phyloP scores from a whole-genome alignment of 2,797 vertebrate genomes.

The Tenualosa thibaudeaui region DNA sequence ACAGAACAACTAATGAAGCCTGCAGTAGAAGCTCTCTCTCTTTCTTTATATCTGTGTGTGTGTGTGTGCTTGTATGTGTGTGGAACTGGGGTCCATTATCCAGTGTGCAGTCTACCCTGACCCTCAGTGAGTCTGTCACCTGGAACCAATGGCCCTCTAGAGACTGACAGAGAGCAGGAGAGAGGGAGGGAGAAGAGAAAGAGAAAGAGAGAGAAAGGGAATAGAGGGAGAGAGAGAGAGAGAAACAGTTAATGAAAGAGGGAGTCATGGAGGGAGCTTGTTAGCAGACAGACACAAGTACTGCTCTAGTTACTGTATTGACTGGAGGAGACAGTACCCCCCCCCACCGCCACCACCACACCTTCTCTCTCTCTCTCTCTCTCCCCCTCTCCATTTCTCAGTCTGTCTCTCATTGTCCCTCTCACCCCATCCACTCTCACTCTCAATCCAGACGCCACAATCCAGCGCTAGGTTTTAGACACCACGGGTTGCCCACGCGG shows the following conservation, averaged over 20 bases:
- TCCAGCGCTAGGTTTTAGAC: conserved; percentile 30
- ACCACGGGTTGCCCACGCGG: conserved; percentile 47
- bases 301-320: conserved; percentile 20
- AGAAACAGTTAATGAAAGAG: conserved; percentile 31
- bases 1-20: conserved; percentile 76
- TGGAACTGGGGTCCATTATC: conserved; percentile 68
- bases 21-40: conserved; percentile 57
- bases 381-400: not conserved
- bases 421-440: not conserved
- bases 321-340: not conserved
- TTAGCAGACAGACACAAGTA: conserved; percentile 11
- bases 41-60: conserved; percentile 30
- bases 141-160: conserved; percentile 68
- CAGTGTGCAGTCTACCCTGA: conserved; percentile 72
- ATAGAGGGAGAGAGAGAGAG: conserved; percentile 43
- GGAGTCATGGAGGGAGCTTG: conserved; percentile 9
- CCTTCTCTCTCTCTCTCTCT: conserved; percentile 16
- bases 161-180: conserved; percentile 29
- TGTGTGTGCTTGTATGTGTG: conserved; percentile 59
- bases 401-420: conserved; percentile 26
- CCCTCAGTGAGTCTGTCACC: conserved; percentile 72
- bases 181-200: conserved; percentile 27
- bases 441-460: not conserved
- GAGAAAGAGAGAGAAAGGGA: conserved; percentile 47
- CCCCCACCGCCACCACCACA: too few relatives aligned